A percentile compares a stretch with the other conserved stretches of the same genome.
phyloP scores from a whole-genome alignment of 2,888 invertebrate genomes.

The Xanthia icteritia region DNA sequence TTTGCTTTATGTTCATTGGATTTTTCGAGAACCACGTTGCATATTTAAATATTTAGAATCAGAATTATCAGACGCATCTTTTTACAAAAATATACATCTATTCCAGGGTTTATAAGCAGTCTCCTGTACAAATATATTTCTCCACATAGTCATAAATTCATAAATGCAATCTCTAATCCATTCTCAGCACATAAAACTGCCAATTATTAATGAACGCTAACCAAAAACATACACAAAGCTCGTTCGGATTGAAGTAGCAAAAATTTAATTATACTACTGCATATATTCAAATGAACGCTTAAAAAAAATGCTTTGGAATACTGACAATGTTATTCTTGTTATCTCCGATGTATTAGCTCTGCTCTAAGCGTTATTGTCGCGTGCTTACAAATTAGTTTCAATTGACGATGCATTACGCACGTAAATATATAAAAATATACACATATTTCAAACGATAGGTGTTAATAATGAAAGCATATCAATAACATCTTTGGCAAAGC shows the following conservation, averaged over 20 bases:
- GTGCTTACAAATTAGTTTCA: constrained; percentile 39
- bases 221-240: constrained; percentile 59
- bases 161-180: constrained; percentile 53
- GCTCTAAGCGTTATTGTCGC: constrained; percentile 16
- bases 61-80: constrained; percentile 34
- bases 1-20: neutral
- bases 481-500: constrained; percentile 53
- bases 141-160: constrained; percentile 44
- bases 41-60: constrained; percentile 41
- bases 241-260: constrained; percentile 66
- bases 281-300: constrained; percentile 40
- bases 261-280: constrained; percentile 37
- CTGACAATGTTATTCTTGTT: constrained; percentile 37
- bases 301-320: constrained; percentile 52
- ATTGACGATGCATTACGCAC: constrained; percentile 15
- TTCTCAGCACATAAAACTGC: constrained; percentile 47
- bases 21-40: neutral
- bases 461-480: constrained; percentile 37
- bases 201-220: constrained; percentile 45
- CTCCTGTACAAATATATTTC: constrained; percentile 53
- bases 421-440: constrained; percentile 26
- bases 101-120: constrained; percentile 59
- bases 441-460: constrained; percentile 8
- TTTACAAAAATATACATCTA: constrained; percentile 56
- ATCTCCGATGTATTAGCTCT: constrained; percentile 24